Conservation (phyloP, 2,797 vertebrate species). For the Anabacerthia variegaticeps region DNA sequence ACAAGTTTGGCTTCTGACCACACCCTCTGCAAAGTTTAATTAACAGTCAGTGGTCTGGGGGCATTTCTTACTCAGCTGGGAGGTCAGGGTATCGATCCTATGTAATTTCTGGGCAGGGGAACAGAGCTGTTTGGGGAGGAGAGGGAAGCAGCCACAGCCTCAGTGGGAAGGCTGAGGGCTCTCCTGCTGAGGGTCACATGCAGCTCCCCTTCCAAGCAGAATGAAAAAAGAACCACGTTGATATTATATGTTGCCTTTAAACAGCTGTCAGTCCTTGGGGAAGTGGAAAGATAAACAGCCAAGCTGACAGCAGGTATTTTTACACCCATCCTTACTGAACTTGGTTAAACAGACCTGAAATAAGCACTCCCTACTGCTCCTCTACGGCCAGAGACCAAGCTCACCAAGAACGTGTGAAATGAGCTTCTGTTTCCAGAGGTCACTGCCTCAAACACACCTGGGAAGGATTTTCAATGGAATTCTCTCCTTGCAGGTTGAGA, state of each 20-base stretch:
- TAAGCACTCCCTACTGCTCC: not conserved
- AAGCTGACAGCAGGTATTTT: not conserved
- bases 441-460: not conserved
- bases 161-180: rapidly evolving
- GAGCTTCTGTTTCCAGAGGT: not conserved
- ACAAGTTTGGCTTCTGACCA: not conserved
- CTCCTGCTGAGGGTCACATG: not conserved
- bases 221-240: not conserved
- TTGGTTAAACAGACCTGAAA: not conserved
- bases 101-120: not conserved
- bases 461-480: not conserved
- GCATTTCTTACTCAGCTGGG: not conserved
- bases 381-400: rapidly evolving
- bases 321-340: not conserved
- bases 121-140: not conserved
- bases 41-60: not conserved
- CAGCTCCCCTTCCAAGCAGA: not conserved
- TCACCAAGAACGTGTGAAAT: not conserved
- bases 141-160: not conserved
- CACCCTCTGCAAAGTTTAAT: rapidly evolving
- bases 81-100: rapidly evolving
- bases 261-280: not conserved
- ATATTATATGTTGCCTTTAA: rapidly evolving
- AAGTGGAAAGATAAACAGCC: not conserved
- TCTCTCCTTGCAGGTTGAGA: not conserved